phyloP scores from a whole-genome alignment of 2,888 invertebrate species.

The Brenthis hecate region DNA sequence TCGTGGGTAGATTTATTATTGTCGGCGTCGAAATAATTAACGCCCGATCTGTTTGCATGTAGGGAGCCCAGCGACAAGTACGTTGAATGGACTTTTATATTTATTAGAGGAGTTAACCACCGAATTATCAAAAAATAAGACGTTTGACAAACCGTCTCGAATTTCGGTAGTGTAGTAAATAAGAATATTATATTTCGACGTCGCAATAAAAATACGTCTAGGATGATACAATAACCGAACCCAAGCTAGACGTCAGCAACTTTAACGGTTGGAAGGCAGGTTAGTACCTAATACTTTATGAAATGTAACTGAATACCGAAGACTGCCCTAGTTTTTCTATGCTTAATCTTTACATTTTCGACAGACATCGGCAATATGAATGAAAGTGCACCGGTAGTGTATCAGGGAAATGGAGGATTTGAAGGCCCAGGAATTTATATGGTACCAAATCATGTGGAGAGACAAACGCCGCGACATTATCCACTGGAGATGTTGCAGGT shows the following conservation, averaged over 20 bases:
- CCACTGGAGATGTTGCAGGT: constrained; percentile 62
- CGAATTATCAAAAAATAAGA: constrained; percentile 55
- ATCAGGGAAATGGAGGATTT: constrained; percentile 63
- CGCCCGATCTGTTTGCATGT: constrained; percentile 62
- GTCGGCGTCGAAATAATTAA: constrained; percentile 69
- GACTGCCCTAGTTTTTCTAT: constrained; percentile 23
- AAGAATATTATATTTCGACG: constrained; percentile 62
- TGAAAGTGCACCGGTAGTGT: constrained; percentile 71
- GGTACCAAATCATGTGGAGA: constrained; percentile 59
- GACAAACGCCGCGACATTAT: constrained; percentile 60
- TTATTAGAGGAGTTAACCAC: constrained; percentile 52
- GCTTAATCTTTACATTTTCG: constrained; percentile 43
- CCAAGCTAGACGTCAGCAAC: constrained; percentile 54
- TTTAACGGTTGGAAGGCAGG: constrained; percentile 58
- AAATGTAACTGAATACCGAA: background rate
- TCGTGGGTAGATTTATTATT: constrained; percentile 78
- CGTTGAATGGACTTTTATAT: constrained; percentile 49
- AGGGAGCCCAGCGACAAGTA: constrained; percentile 64
- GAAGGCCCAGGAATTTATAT: constrained; percentile 62
- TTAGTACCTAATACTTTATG: constrained; percentile 49
- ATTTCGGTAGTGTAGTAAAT: constrained; percentile 68
- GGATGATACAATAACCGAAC: constrained; percentile 70
- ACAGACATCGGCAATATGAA: constrained; percentile 56
- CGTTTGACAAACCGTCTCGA: constrained; percentile 69
- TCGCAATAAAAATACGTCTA: constrained; percentile 64